These are phyloP conservation scores for Paralichthys olivaceus DNA, from an alignment of 2,113 vertebrate species.

Conservation along the genomic window DNA sequence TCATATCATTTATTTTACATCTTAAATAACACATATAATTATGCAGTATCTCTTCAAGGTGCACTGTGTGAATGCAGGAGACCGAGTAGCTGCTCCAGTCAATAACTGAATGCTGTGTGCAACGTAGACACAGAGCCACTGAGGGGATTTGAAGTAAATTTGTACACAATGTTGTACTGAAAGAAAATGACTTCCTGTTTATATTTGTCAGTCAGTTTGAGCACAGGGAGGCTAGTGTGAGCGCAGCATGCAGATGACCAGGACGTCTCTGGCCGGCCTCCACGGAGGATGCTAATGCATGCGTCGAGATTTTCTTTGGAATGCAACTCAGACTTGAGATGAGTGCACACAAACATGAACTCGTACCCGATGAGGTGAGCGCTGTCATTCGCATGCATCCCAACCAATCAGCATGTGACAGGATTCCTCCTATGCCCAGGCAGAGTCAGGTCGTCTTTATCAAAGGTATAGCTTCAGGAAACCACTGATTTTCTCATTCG, in stretches of 20 bases:
- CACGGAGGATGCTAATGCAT: constrained; percentile 63
- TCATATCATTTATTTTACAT: too few relatives aligned
- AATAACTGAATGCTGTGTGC: constrained; percentile 33
- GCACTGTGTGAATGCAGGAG: constrained; percentile 4
- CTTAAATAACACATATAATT: too few relatives aligned
- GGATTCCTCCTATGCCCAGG: constrained; percentile 60
- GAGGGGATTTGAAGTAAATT: constrained; percentile 43
- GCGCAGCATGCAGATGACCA: constrained; percentile 66
- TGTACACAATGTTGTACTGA: constrained; percentile 43
- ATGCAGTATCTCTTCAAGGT: neutral
- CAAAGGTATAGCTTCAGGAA: constrained; percentile 10
- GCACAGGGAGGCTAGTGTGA: constrained; percentile 36
- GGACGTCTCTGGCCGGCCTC: constrained; percentile 28
- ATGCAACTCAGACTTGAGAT: constrained; percentile 56
- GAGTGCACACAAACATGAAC: constrained; percentile 61
- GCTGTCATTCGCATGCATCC: constrained; percentile 72
- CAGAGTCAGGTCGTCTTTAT: constrained; percentile 39
- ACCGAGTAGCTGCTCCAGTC: constrained; percentile 23
- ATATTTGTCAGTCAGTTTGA: constrained; percentile 62
- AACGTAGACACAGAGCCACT: constrained; percentile 30
- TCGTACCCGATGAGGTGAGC: constrained; percentile 58
- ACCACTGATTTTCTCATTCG: constrained; percentile 27
- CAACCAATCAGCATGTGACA: constrained; percentile 64
- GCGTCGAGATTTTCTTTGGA: constrained; percentile 41
- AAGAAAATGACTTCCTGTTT: constrained; percentile 65